phyloP scores from a whole-genome alignment of 2,797 vertebrate species.

The Ceryle rudis region DNA sequence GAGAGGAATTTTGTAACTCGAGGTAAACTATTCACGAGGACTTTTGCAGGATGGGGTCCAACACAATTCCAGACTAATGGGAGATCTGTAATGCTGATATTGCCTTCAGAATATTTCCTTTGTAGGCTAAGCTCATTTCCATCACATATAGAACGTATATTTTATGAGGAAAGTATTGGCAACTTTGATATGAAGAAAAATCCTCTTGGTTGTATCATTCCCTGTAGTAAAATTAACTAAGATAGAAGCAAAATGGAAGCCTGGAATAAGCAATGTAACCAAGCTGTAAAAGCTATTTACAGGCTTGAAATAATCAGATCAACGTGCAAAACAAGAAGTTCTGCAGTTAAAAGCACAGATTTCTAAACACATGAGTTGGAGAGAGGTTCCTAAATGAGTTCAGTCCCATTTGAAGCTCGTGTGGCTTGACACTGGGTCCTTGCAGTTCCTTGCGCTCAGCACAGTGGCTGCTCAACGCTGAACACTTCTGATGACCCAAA shows the following conservation, averaged over 20 bases:
- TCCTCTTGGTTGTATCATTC: constrained; percentile 43
- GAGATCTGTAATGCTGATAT: not conserved
- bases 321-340: not conserved
- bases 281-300: constrained; percentile 41
- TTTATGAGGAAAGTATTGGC: constrained; percentile 40
- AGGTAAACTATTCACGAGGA: not conserved
- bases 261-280: constrained; percentile 29
- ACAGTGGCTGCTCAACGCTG: not conserved
- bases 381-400: not conserved
- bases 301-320: constrained; percentile 53
- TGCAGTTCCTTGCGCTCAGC: not conserved
- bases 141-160: constrained; percentile 9
- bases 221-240: constrained; percentile 66
- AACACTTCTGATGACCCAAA: not conserved
- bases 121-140: constrained; percentile 15
- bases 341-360: not conserved
- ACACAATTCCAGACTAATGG: not conserved
- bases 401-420: not conserved
- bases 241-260: constrained; percentile 42
- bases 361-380: not conserved
- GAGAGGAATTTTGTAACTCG: not conserved
- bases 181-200: constrained; percentile 52
- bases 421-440: not conserved
- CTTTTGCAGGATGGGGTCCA: not conserved
- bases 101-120: not conserved